Base-by-base conservation (phyloP, 2,888 invertebrate species). In the Philereme transversata region DNA sequence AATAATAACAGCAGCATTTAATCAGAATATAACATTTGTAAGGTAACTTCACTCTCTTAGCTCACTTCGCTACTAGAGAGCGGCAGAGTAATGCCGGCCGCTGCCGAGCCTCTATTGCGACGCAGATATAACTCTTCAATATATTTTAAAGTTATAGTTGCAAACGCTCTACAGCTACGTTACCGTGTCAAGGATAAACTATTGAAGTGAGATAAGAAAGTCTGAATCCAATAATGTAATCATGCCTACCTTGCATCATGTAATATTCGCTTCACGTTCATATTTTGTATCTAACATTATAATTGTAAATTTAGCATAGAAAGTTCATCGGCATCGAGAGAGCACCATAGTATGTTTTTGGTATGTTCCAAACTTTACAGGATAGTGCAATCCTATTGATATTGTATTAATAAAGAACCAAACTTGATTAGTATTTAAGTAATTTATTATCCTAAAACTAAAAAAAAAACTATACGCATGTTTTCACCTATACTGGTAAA, bases 341-440 rank as follows among this genome's bases (percentile, higher is more conserved):
- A 84, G 86, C 90, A 89, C 89, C 88, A 86, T 86, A 88, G 83
- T 82, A 86, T 82, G 86, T 85, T 88, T 86, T 89, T 84, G 87
- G 87, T 88, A 89, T 78, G 86, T 87, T 88, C 84, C 88, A 87
- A 87, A 88, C 79, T 86, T 86, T 83, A 88, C 90, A 89, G 87
- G 85, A 91, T 90, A 91, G 89, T 87, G 88, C 88, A 86, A 91
- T 92, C 91, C 90, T 90, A 90, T 86, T 87, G 88, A 91, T 92
- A 91, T 91, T 91, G 91, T 92, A 91, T 90, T 90, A 90, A 91
- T 92, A 91, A 93, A 93, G 93, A 93, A 92, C 93, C 92, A 93
- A 92, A 91, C 87, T 90, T 90, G 87, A 83, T 89, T 93, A 93
- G 92, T 83, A 87, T 88, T 88, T 92, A 91, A 92, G 91, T 93